Evolutionary conservation across 2,888 invertebrate species (phyloP), one percentile per base, ranked within the genome.

Genomic region (Salpingus planirostris): DNA sequence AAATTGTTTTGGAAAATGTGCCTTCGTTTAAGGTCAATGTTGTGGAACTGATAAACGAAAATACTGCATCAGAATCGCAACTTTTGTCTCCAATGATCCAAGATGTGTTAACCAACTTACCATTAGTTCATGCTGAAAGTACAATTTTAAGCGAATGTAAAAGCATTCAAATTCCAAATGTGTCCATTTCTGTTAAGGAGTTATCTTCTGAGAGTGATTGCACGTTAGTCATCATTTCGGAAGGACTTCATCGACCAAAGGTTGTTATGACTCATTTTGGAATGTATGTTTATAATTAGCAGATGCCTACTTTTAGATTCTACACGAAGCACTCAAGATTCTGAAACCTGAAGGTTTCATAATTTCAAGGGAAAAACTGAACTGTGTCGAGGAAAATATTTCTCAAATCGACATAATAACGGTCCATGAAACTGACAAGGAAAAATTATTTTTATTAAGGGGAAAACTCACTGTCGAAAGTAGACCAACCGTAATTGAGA

Each of bases 1-100:
- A n/a, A n/a, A n/a, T n/a, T n/a, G n/a, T n/a, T n/a, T n/a, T 83
- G 0, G 90, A 90, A 59, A 89, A 88, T 54, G 57, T 70, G 1
- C 69, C 73, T 31, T 67, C 66, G 0, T 62, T 70, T 42, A 79
- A 78, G 65, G 68, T 80, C 0, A 78, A 73, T 56, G 62, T 64
- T 21, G 65, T 76, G 12, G 73, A 79, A 58, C 29, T 73, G 36
- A 54, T 62, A 43, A 70, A 71, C 27, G 14, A 10, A 12, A 3
- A n/a, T 23, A 8, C 22, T 23, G 18, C 18, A 5, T 5, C 5
- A 18, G 18, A 5, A 6, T 18, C 5, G 5, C 5, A 18, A 18
- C 18, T 8, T 8, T 8, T 18, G 8, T 21, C 12, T 23, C 70
- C 71, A 2, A 43, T 65, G 7, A 67, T 87, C 3, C 60, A 66